Evolutionary conservation across 2,113 vertebrate genomes (phyloP).

Genomic region (Lucifuga dentata): DNA sequence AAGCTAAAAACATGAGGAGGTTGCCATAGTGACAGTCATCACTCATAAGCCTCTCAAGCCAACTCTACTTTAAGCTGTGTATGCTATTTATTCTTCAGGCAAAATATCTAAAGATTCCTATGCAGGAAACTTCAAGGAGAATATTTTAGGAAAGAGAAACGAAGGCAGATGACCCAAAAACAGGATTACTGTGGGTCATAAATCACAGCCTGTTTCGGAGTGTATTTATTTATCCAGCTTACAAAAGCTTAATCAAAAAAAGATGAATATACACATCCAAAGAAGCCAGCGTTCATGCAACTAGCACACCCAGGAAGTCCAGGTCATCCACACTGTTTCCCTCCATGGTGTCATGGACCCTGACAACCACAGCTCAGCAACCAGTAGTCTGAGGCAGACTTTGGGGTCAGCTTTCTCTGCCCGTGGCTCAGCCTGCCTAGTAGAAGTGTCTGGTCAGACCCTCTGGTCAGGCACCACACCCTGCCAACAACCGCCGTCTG

Average conservation of each 20-base stretch:
- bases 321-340: conserved; percentile 40
- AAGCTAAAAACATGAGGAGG: conserved; percentile 76
- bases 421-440: conserved; percentile 55
- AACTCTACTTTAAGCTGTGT: conserved; percentile 62
- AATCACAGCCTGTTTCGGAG: conserved; percentile 69
- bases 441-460: conserved; percentile 71
- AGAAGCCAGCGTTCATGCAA: conserved; percentile 25
- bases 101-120: conserved; percentile 63
- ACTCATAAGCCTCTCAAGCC: conserved; percentile 67
- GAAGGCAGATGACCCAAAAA: conserved; percentile 50
- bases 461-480: conserved; percentile 74
- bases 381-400: conserved; percentile 60
- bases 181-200: conserved; percentile 58
- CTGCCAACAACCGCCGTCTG: conserved; percentile 77
- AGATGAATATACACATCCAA: conserved; percentile 33
- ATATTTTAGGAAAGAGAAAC: conserved; percentile 68
- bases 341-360: conserved; percentile 56
- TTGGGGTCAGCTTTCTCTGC: conserved; percentile 63
- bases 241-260: conserved; percentile 40
- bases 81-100: conserved; percentile 64
- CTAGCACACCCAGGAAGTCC: conserved; percentile 52
- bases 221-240: conserved; percentile 45
- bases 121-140: conserved; percentile 51
- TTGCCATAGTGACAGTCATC: conserved; percentile 79
- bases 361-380: conserved; percentile 60